Evolutionary conservation across 2,113 vertebrate genomes (phyloP), one percentile per base, ranked within the genome.

Genomic region (Macrotis lagotis): DNA sequence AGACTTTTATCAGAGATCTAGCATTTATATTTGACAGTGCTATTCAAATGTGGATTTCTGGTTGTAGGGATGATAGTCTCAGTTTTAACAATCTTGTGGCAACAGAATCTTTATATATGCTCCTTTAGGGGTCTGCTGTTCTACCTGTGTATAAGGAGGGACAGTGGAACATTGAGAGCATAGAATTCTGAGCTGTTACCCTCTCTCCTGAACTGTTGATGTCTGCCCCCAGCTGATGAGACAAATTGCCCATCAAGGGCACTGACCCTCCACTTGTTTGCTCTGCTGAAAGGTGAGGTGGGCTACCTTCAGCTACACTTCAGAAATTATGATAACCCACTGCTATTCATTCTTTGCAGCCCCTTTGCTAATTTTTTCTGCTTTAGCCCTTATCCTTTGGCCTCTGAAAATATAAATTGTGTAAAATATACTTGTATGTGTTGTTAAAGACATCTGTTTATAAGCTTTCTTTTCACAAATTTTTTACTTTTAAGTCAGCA

Each of bases 181-280:
- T 52, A 92, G 89, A 50, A 89, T 97, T 97, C 97, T 96, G 92
- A 97, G 88, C 97, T 51, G 97, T 97, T 97, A 96, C n/a, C 96
- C 0, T 90, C 59, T 93, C 55, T 92, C 91, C 91, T 88, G 90
- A 90, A 91, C 52, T 24, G 31, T 96, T 92, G 93, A 96, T 50
- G n/a, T 90, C 50, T 89, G 3, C 31, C 52, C 31, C 2, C 10
- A 92, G n/a, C 91, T 44, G 51, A 22, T 91, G 44, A 95, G 93
- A n/a, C 10, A 16, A 83, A 31, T 93, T 91, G 51, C 25, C 50
- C 90, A 48, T n/a, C 66, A 50, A 94, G 91, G 19, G 48, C 51
- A 3, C 48, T 53, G 24, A 28, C 89, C 50, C 31, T 94, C 89
- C 48, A 94, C 90, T 91, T 53, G 31, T 66, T 49, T 55, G 1